A percentile compares a stretch with the other conserved stretches of the same genome.
Conservation (phyloP, 2,113 vertebrate genomes). For the Chrysemys picta region DNA sequence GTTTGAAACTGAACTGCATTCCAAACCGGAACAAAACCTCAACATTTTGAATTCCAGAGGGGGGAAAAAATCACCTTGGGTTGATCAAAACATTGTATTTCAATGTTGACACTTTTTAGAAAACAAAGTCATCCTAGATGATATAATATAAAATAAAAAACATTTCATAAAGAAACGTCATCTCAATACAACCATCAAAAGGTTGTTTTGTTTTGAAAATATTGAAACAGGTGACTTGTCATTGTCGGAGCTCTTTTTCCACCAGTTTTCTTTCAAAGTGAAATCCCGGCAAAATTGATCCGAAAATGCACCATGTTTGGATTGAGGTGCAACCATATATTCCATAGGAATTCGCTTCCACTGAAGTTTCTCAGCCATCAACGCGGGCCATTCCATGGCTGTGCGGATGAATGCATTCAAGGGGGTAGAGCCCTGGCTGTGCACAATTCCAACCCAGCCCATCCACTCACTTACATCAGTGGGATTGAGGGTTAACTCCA, state of each 20-base stretch:
- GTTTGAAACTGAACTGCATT: neutral
- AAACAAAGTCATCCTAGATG: neutral
- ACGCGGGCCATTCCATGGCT: neutral
- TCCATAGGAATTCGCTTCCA: neutral
- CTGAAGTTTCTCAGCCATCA: neutral
- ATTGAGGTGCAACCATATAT: neutral
- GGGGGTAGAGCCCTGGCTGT: rapidly evolving
- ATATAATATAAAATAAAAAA: neutral
- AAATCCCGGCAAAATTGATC: neutral
- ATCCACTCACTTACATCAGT: neutral
- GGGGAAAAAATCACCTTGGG: too few species aligned
- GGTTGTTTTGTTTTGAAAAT: neutral
- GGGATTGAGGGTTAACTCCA: neutral
- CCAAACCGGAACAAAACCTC: neutral
- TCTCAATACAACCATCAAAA: neutral
- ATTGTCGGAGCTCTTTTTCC: neutral
- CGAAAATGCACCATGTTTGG: too few species aligned
- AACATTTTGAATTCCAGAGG: neutral
- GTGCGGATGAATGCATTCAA: neutral
- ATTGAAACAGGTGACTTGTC: neutral
- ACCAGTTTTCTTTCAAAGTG: neutral
- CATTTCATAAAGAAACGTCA: neutral
- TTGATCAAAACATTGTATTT: neutral
- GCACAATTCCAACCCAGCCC: neutral
- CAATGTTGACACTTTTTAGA: neutral